phyloP scores from a whole-genome alignment of 1,140 invertebrate species.

The Tetragonula clypearis region DNA sequence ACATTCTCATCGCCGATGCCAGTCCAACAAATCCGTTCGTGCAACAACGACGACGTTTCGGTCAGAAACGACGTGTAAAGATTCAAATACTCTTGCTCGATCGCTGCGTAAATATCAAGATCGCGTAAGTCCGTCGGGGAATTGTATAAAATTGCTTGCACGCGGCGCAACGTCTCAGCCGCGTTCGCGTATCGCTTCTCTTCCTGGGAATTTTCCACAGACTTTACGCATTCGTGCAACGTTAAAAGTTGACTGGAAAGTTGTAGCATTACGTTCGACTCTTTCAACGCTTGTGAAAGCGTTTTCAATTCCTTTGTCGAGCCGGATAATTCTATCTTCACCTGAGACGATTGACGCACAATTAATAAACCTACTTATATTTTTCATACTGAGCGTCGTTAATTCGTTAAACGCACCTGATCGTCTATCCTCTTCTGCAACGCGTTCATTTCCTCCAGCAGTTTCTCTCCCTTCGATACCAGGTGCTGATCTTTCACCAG shows the following conservation, averaged over 20 bases:
- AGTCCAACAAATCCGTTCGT: slow-evolving; percentile 77
- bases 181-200: slow-evolving; percentile 79
- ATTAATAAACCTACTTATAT: not conserved
- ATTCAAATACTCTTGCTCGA: slow-evolving; percentile 77
- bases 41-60: slow-evolving; percentile 80
- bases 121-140: slow-evolving; percentile 80
- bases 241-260: slow-evolving; percentile 82
- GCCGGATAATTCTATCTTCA: slow-evolving; percentile 83
- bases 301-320: slow-evolving; percentile 83
- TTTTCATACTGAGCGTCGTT: not conserved
- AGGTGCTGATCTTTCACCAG: slow-evolving; percentile 81
- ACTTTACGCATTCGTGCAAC: slow-evolving; percentile 81
- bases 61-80: slow-evolving; percentile 76
- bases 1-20: slow-evolving; percentile 56
- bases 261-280: slow-evolving; percentile 81
- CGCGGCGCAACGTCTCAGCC: slow-evolving; percentile 80
- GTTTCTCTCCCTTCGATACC: slow-evolving; percentile 77
- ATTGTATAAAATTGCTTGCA: slow-evolving; percentile 80
- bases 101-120: slow-evolving; percentile 79
- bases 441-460: slow-evolving; percentile 80
- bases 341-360: slow-evolving; percentile 67
- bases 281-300: slow-evolving; percentile 81
- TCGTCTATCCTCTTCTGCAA: slow-evolving; percentile 82
- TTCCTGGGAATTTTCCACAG: slow-evolving; percentile 79
- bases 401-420: slow-evolving; percentile 67